Conservation (phyloP, 2,797 vertebrate species). For the Toxotes lorentzi region DNA sequence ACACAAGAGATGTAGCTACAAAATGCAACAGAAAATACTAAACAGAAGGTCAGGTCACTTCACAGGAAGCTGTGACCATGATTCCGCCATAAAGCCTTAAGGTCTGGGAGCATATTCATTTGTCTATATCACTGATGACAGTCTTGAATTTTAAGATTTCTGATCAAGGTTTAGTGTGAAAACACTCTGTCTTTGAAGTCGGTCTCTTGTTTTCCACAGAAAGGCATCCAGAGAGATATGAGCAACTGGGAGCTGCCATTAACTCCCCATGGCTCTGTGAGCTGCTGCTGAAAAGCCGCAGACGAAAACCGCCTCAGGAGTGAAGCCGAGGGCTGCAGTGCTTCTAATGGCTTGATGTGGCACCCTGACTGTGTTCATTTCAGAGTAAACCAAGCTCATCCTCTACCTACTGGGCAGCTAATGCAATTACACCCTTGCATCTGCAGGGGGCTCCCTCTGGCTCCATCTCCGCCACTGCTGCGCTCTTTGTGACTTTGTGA, state of each 20-base stretch:
- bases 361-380: slow-evolving; percentile 78
- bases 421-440: slow-evolving; percentile 85
- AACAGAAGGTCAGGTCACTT: no score
- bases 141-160: not conserved
- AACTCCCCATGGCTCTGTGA: slow-evolving; percentile 60
- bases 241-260: slow-evolving; percentile 55
- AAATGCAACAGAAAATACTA: no score
- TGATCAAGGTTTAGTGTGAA: not conserved
- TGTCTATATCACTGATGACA: not conserved
- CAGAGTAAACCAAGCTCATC: slow-evolving; percentile 78
- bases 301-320: slow-evolving; percentile 63
- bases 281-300: slow-evolving; percentile 49
- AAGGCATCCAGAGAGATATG: slow-evolving; percentile 28
- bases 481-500: slow-evolving; percentile 28
- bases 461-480: slow-evolving; percentile 38
- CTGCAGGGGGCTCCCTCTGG: slow-evolving; percentile 84
- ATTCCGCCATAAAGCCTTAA: no score
- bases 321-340: slow-evolving; percentile 48
- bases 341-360: slow-evolving; percentile 75
- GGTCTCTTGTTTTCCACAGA: slow-evolving; percentile 4
- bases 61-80: no score
- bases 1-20: no score
- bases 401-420: slow-evolving; percentile 77
- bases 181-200: slow-evolving; percentile 6
- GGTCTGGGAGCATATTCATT: not conserved